A percentile compares a stretch with the other conserved stretches of the same genome.
Conservation (phyloP, 2,888 invertebrate genomes). For the Phasia obesa region DNA sequence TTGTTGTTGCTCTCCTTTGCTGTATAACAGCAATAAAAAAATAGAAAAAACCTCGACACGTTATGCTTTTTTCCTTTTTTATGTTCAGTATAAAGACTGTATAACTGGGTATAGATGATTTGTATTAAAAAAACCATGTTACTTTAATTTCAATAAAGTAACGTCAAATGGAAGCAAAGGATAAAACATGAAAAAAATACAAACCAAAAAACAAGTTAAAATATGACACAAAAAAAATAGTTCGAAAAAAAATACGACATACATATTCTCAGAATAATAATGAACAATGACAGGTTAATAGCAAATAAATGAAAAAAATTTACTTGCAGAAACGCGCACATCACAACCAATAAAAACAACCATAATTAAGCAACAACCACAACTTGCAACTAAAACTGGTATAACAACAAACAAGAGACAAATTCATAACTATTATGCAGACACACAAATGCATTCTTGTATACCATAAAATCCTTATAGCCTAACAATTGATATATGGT, state of each 20-base stretch:
- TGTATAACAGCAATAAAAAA: constrained; percentile 64
- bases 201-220: no score
- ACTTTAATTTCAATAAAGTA: constrained; percentile 62
- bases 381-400: constrained; percentile 6
- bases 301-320: constrained; percentile 80
- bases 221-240: constrained; percentile 66
- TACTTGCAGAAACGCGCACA: background rate
- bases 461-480: constrained; percentile 74
- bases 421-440: constrained; percentile 59
- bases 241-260: constrained; percentile 1
- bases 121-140: constrained; percentile 44
- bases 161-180: constrained; percentile 54
- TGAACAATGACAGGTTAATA: constrained; percentile 82
- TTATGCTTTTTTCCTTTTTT: no score
- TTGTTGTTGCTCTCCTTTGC: constrained; percentile 31
- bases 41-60: constrained; percentile 70
- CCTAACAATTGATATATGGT: constrained; percentile 80
- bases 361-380: constrained; percentile 11
- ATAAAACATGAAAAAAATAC: constrained; percentile 10
- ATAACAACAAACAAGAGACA: constrained; percentile 46
- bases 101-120: constrained; percentile 49
- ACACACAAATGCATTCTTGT: constrained; percentile 44
- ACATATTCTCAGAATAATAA: constrained; percentile 75
- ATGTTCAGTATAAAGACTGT: constrained; percentile 26
- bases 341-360: constrained; percentile 15